Conservation (phyloP, 64 coral and sea anemone species). For the Stichodactyla mertensii region DNA sequence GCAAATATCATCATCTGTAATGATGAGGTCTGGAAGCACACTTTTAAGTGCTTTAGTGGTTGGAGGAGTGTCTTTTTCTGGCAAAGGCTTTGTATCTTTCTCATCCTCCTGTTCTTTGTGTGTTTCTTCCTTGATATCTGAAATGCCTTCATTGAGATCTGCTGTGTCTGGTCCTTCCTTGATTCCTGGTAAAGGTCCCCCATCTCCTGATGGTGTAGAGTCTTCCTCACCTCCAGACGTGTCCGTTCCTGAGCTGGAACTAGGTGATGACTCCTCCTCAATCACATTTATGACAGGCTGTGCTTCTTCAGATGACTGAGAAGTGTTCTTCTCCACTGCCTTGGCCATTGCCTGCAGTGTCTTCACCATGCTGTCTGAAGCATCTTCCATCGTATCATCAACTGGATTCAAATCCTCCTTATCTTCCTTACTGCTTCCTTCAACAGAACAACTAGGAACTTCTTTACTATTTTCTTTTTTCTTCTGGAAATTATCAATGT, state of each 20-base stretch:
- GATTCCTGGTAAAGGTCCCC: not conserved
- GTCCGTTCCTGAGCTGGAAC: not conserved
- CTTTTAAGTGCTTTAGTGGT: not conserved
- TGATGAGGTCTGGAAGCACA: constrained; percentile 12
- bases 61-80: not conserved
- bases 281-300: constrained; percentile 10
- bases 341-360: constrained; percentile 27
- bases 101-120: not conserved
- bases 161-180: not conserved
- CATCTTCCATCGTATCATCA: not conserved
- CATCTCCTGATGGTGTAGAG: constrained; percentile 7
- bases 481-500: not conserved
- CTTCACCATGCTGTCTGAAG: constrained; percentile 15
- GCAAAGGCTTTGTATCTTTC: not conserved
- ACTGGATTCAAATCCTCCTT: not conserved
- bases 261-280: constrained; percentile 9
- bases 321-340: constrained; percentile 10
- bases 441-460: not conserved
- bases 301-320: constrained; percentile 13
- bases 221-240: constrained; percentile 26
- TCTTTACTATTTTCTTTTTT: not conserved
- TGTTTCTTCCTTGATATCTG: not conserved
- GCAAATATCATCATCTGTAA: constrained; percentile 18
- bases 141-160: not conserved
- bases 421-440: not conserved